These are phyloP conservation scores for Eriosoma lanigerum DNA, from an alignment of 1,140 invertebrate genomes.

Conservation along the genomic window DNA sequence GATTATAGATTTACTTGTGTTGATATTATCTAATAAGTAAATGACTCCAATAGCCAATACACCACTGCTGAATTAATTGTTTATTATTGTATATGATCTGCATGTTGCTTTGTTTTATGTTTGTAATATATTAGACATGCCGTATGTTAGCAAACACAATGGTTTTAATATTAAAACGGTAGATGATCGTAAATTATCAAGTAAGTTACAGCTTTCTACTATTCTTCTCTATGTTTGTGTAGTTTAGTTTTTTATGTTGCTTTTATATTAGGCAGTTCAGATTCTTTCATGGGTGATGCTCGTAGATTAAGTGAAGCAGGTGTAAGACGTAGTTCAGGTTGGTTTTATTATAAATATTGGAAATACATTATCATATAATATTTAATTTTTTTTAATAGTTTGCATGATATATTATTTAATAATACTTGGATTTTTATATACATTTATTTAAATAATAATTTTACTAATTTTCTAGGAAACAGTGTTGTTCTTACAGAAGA, in stretches of 20 bases:
- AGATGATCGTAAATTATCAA: conserved; percentile 32
- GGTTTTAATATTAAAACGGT: conserved; percentile 6
- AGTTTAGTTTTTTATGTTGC: conserved; percentile 39
- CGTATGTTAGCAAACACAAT: conserved; percentile 21
- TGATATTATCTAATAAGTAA: no score
- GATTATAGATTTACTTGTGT: no score
- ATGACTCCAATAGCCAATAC: no score
- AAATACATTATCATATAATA: background rate
- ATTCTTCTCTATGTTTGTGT: background rate
- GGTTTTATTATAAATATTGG: conserved; percentile 11
- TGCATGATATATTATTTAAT: no score
- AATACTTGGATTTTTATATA: background rate
- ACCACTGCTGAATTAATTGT: background rate
- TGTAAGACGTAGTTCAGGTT: conserved; percentile 56
- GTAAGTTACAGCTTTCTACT: conserved; percentile 32
- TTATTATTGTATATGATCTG: background rate
- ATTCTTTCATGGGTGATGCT: conserved; percentile 55
- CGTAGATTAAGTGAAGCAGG: conserved; percentile 56
- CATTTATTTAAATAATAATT: background rate
- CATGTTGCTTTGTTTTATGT: conserved; percentile 36
- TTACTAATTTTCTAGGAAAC: conserved; percentile 66
- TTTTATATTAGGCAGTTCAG: conserved; percentile 52
- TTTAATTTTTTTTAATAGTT: background rate
- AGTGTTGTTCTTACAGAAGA: conserved; percentile 82
- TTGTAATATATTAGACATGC: conserved; percentile 13